Conservation (phyloP, 2,888 invertebrate genomes). For the Lamellibrachia satsuma region DNA sequence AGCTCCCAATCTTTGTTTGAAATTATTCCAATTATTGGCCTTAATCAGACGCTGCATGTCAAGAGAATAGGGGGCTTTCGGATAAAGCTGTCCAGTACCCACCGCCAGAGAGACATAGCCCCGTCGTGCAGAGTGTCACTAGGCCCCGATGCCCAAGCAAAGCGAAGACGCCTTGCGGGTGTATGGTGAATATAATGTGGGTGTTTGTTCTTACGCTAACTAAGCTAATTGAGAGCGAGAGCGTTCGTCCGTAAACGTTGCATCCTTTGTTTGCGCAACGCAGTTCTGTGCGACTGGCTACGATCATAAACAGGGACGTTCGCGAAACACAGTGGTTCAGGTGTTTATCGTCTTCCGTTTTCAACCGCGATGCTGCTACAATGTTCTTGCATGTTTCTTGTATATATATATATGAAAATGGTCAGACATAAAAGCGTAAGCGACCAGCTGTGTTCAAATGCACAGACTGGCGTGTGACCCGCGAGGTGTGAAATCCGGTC, state of each 20-base stretch:
- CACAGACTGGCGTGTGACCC: background rate
- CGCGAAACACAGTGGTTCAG: background rate
- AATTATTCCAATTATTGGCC: background rate
- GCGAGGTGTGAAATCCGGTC: background rate
- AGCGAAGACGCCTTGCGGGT: background rate
- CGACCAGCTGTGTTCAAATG: background rate
- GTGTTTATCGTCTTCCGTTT: background rate
- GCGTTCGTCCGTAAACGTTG: background rate
- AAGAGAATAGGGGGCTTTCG: background rate
- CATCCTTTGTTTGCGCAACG: background rate
- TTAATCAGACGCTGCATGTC: background rate
- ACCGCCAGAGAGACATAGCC: background rate
- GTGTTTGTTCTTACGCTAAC: conserved; percentile 17
- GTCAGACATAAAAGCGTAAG: background rate
- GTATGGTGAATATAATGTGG: background rate
- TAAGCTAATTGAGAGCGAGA: background rate
- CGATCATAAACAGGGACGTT: background rate
- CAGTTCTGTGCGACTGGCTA: background rate
- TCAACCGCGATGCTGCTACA: background rate
- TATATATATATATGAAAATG: too few species aligned
- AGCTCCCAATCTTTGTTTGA: background rate
- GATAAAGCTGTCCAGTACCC: background rate
- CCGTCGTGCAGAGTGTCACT: background rate
- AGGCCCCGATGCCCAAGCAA: background rate
- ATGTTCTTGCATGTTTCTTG: background rate